Conservation (phyloP, 2,113 vertebrate species). For the Solea senegalensis region DNA sequence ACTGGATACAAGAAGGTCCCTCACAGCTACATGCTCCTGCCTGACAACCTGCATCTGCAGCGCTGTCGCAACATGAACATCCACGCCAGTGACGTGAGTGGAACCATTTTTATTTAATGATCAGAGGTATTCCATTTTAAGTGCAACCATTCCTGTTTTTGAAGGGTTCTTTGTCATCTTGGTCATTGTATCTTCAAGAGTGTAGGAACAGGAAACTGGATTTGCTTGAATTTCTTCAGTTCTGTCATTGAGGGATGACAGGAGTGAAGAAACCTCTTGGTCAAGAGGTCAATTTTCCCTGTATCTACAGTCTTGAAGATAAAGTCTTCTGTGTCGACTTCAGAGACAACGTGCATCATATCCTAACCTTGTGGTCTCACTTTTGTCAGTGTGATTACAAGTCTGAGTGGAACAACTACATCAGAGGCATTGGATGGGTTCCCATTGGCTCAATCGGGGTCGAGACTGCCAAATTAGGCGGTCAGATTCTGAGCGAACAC, state of each 20-base stretch:
- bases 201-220: no score
- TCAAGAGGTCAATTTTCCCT: no score
- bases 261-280: no score
- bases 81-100: conserved; percentile 86
- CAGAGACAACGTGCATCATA: neutral
- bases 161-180: no score
- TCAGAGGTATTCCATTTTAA: no score
- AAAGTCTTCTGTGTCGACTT: neutral
- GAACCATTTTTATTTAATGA: no score
- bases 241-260: no score
- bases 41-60: conserved; percentile 47
- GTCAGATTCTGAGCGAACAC: conserved; percentile 89
- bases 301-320: no score
- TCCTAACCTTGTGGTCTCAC: neutral
- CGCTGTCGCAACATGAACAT: conserved; percentile 79
- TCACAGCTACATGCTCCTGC: conserved; percentile 47
- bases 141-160: no score
- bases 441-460: conserved; percentile 92
- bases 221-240: no score
- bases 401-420: conserved; percentile 88
- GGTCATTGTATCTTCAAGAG: no score
- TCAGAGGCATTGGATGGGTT: conserved; percentile 92
- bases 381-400: conserved; percentile 83
- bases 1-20: conserved; percentile 55
- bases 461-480: conserved; percentile 89